A percentile compares a stretch with the other conserved stretches of the same genome.
Conservation (phyloP, 2,888 invertebrate species). For the Laspeyria flexula region DNA sequence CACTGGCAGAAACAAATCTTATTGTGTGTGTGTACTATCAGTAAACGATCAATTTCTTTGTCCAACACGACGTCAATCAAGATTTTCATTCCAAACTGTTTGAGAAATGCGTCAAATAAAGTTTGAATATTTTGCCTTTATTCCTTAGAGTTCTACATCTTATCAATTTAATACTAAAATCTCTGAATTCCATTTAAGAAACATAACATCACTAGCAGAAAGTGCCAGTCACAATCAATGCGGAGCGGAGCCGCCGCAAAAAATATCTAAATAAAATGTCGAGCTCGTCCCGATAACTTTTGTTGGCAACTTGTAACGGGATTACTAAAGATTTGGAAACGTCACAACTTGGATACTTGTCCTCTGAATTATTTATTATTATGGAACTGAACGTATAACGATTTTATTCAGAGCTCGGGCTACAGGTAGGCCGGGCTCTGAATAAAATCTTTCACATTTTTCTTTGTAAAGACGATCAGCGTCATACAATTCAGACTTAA, state of each 20-base stretch:
- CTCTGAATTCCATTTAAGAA: neutral
- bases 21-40: too few relatives aligned
- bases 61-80: too few relatives aligned
- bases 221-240: conserved; percentile 6
- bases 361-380: conserved; percentile 45
- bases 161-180: too few relatives aligned
- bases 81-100: too few relatives aligned
- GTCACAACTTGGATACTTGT: conserved; percentile 33
- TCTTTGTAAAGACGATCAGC: neutral
- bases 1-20: too few relatives aligned
- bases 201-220: neutral
- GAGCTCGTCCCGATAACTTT: conserved; percentile 32
- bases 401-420: too few relatives aligned
- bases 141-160: too few relatives aligned
- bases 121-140: too few relatives aligned
- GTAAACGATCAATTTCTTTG: too few relatives aligned
- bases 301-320: conserved; percentile 35
- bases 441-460: conserved; percentile 33
- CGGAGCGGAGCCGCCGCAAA: conserved; percentile 5
- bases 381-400: too few relatives aligned
- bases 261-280: conserved; percentile 27
- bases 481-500: neutral
- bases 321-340: conserved; percentile 34
- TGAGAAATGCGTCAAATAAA: too few relatives aligned
- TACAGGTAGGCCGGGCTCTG: conserved; percentile 18